A percentile compares a stretch with the other conserved stretches of the same genome.
These are phyloP conservation scores for Toxotes jaculatrix DNA, from an alignment of 2,113 vertebrate species.

Conservation along the genomic window DNA sequence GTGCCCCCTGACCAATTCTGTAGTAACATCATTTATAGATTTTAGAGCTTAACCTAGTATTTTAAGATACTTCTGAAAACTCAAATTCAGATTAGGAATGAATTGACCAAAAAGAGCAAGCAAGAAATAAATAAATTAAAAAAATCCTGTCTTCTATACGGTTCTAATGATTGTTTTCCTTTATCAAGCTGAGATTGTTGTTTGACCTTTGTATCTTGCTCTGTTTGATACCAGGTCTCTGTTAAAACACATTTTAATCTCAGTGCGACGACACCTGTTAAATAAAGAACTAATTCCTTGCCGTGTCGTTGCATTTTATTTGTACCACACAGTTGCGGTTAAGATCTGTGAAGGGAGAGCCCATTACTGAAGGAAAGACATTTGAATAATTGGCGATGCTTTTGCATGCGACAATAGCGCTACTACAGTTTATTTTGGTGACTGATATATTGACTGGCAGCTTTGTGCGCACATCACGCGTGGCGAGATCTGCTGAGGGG, in stretches of 20 bases:
- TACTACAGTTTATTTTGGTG: conserved; percentile 28
- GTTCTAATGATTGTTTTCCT: neutral
- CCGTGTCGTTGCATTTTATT: neutral
- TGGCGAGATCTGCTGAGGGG: conserved; percentile 29
- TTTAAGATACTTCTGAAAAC: neutral
- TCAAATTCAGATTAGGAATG: neutral
- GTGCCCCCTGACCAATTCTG: too few species aligned
- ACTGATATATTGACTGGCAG: conserved; percentile 26
- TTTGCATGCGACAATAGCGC: conserved; percentile 18
- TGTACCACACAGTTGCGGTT: neutral
- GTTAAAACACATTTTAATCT: neutral
- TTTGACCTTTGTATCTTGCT: conserved; percentile 47
- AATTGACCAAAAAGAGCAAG: neutral
- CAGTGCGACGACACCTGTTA: neutral
- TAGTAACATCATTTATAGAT: too few species aligned
- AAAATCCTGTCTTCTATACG: neutral
- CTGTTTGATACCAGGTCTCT: neutral
- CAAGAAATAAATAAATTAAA: neutral
- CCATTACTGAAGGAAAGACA: neutral
- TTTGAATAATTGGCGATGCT: neutral
- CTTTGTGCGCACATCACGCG: conserved; percentile 42
- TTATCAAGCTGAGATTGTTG: conserved; percentile 19
- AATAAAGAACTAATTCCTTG: neutral
- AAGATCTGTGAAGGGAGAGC: neutral
- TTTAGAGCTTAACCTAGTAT: too few species aligned